A percentile compares a stretch with the other conserved stretches of the same genome.
These are phyloP conservation scores for Sminthopsis crassicaudata DNA, from an alignment of 2,113 vertebrate species.

Conservation along the genomic window DNA sequence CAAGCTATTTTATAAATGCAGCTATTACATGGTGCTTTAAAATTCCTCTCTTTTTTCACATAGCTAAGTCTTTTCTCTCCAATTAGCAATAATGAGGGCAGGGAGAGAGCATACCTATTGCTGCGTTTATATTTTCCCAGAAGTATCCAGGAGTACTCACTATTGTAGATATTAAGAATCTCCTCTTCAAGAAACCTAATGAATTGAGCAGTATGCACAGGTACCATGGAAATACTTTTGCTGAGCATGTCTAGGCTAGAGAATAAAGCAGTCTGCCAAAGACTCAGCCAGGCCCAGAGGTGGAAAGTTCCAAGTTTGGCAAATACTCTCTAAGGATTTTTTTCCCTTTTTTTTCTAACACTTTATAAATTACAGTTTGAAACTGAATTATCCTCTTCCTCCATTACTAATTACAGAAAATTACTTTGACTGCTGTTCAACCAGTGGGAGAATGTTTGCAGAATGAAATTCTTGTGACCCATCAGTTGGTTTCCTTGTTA, in stretches of 20 bases:
- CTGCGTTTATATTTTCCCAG: background rate
- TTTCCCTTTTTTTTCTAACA: background rate
- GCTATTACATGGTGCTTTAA: background rate
- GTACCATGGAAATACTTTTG: background rate
- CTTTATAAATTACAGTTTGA: constrained; percentile 64
- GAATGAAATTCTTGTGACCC: constrained; percentile 15
- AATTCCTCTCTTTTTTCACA: background rate
- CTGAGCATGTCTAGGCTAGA: constrained; percentile 32
- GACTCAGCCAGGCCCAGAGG: constrained; percentile 33
- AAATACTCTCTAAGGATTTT: constrained; percentile 1
- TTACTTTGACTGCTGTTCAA: constrained; percentile 51
- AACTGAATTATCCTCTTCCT: constrained; percentile 57
- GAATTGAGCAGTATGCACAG: background rate
- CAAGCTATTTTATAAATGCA: background rate
- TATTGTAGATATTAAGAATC: background rate
- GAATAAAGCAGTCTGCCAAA: constrained; percentile 49
- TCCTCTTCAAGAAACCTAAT: background rate
- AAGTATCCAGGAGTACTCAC: background rate
- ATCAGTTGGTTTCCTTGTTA: constrained; percentile 26
- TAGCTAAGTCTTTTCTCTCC: background rate
- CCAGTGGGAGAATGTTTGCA: constrained; percentile 39
- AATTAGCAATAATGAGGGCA: background rate
- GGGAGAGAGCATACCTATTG: background rate
- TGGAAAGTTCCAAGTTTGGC: constrained; percentile 57
- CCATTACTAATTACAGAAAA: constrained; percentile 50